These are phyloP conservation scores for Helobdella robusta DNA, from an alignment of 2,888 invertebrate species.

Conservation along the genomic window DNA sequence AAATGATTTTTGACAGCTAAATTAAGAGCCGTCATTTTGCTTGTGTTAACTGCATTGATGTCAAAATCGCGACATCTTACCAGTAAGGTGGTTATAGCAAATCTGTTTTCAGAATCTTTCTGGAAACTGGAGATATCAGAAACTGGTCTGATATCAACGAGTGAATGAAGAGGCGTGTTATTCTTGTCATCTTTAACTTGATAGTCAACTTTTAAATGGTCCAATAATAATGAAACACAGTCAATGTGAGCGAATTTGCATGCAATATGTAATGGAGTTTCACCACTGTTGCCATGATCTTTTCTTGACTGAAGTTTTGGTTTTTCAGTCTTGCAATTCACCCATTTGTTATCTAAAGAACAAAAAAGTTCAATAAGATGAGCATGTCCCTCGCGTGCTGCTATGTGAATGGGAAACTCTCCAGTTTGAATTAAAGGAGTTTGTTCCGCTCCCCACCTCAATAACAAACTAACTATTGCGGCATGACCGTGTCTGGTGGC, in stretches of 20 bases:
- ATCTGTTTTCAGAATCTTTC: background rate
- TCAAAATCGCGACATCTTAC: background rate
- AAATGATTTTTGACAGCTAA: conserved; percentile 14
- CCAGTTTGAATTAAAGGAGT: conserved; percentile 16
- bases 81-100: background rate
- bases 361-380: conserved; percentile 20
- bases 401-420: conserved; percentile 22
- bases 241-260: conserved; percentile 11
- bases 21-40: background rate
- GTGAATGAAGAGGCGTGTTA: background rate
- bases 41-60: conserved; percentile 4
- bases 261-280: conserved; percentile 13
- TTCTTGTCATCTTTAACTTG: background rate
- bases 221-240: background rate
- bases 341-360: conserved; percentile 3
- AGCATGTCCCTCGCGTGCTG: conserved; percentile 14
- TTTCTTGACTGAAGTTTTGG: background rate
- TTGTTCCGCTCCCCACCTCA: conserved; percentile 13
- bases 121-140: background rate
- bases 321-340: conserved; percentile 8
- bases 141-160: background rate
- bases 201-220: conserved; percentile 9
- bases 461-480: conserved; percentile 8
- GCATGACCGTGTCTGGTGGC: conserved; percentile 22
- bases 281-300: background rate